Conservation (phyloP, 2,888 invertebrate species). For the Uropetala carovei region DNA sequence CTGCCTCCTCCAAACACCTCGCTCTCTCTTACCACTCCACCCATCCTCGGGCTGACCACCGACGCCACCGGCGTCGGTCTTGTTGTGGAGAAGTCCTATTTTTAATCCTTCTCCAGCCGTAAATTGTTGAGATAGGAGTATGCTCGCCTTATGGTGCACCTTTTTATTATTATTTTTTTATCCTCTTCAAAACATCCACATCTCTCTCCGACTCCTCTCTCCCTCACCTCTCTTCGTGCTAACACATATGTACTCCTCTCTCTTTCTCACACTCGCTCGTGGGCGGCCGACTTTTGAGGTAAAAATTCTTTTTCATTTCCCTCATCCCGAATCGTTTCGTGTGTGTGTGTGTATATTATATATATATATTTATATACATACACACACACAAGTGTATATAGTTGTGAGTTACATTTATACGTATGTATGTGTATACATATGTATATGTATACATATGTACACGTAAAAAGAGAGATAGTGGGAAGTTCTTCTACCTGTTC, state of each 20-base stretch:
- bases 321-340: not conserved
- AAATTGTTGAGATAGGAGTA: slow-evolving; percentile 47
- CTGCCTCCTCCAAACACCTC: not conserved
- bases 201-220: not conserved
- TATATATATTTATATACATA: not conserved
- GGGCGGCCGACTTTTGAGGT: too few species aligned
- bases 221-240: not conserved
- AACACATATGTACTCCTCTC: too few species aligned
- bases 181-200: not conserved
- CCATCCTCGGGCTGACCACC: not conserved
- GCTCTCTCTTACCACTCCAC: not conserved
- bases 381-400: not conserved
- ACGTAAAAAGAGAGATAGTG: not conserved
- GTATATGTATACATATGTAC: not conserved
- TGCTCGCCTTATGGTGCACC: not conserved
- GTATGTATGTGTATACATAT: not conserved
- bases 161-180: not conserved
- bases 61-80: not conserved
- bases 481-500: too few species aligned
- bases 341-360: not conserved
- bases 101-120: not conserved
- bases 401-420: not conserved
- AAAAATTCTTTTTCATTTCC: too few species aligned
- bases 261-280: too few species aligned
- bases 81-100: slow-evolving; percentile 39